Base-by-base conservation (phyloP, 1,140 invertebrate species). In the Pogonus chalceus region DNA sequence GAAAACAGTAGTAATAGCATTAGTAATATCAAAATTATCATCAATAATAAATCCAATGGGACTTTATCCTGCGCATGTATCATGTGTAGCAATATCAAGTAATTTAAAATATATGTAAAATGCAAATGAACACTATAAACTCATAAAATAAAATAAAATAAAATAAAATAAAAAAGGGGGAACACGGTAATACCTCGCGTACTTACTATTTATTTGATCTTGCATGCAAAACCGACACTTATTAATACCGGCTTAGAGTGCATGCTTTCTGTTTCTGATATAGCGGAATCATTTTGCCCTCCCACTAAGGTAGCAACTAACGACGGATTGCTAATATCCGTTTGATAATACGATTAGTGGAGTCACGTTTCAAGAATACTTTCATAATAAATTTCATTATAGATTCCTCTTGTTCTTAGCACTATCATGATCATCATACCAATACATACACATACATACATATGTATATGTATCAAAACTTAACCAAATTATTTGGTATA, bases 81-180 rank as follows among this genome's bases (percentile, higher is more conserved):
- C 37, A 43, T 43, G 7, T 43, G 18, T 43, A 9, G 9, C 37
- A n/a, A n/a, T n/a, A n/a, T n/a, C n/a, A 12, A 43, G 9, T 43
- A 43, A 43, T 43, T 4, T 43, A 43, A 43, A 43, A 43, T 43
- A 18, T 18, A 43, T 43, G 37, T 43, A 43, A 43, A 12, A 43
- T 43, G 37, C 37, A 10, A 43, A 43, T 43, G 18, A n/a, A n/a
- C n/a, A n/a, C n/a, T n/a, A n/a, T n/a, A n/a, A n/a, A n/a, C n/a
- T 16, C 18, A 18, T 18, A 12, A 18, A 7, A 18, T 43, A 18
- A 14, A 12, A 43, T 12, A 12, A 3, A 18, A 4, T 10, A 43
- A 43, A 43, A 43, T 10, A 43, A 10, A 43, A 43, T 43, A 10
- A 16, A 4, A 31, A 14, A n/a, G n/a, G n/a, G n/a, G n/a, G n/a